These are phyloP conservation scores for Gymnosoma rotundatum DNA, from an alignment of 2,888 invertebrate genomes.

Conservation along the genomic window DNA sequence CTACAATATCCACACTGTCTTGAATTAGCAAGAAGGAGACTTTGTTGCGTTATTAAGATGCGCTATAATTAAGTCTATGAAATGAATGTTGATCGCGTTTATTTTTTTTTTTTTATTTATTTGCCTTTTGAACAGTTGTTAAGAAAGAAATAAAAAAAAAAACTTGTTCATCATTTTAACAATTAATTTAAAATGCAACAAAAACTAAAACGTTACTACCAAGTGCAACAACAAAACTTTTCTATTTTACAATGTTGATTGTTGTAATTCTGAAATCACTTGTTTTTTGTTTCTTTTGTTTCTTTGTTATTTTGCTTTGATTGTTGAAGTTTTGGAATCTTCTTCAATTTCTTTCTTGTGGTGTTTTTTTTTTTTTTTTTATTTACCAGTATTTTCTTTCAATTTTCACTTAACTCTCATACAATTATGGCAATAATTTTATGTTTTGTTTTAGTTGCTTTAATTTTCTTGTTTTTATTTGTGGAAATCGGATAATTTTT, in stretches of 20 bases:
- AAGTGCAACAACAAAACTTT: conserved; percentile 7
- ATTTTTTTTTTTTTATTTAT: background rate
- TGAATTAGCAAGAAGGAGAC: conserved; percentile 20
- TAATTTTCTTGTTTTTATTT: conserved; percentile 36
- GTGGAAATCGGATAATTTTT: conserved; percentile 34
- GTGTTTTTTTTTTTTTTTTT: conserved; percentile 7
- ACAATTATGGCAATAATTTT: conserved; percentile 66
- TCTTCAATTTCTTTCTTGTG: conserved; percentile 27
- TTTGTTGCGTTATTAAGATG: conserved; percentile 3
- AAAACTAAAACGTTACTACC: background rate
- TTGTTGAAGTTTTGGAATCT: conserved; percentile 39
- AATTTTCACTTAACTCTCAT: conserved; percentile 64
- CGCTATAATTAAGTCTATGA: conserved; percentile 12
- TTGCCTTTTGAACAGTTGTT: conserved; percentile 15
- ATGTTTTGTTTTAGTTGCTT: conserved; percentile 42
- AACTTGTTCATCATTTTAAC: conserved; percentile 63
- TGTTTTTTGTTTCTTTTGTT: conserved; percentile 44
- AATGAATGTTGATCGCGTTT: conserved; percentile 1
- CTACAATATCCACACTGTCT: conserved; percentile 1
- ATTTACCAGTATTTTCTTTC: too few species aligned
- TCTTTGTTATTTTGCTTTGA: conserved; percentile 17
- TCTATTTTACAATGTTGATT: conserved; percentile 40
- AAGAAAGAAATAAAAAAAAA: conserved; percentile 27
- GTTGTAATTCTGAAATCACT: conserved; percentile 52
- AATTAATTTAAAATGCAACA: conserved; percentile 59